Conservation (phyloP, 2,888 invertebrate genomes). For the Himalopsyche anomala region DNA sequence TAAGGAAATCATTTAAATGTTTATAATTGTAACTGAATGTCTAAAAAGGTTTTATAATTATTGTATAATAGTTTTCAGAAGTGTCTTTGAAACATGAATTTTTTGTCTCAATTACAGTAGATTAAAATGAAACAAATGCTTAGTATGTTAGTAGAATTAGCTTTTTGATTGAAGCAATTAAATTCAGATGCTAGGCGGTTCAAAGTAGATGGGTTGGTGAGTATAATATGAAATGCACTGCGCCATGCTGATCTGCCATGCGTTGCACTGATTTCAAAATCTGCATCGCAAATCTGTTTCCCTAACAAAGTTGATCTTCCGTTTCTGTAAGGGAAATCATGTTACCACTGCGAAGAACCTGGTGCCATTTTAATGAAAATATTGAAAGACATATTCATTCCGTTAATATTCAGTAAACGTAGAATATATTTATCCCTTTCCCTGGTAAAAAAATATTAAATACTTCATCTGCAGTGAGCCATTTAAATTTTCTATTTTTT, state of each 20-base stretch:
- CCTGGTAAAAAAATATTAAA: too few species aligned
- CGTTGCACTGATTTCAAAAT: not conserved
- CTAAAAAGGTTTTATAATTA: too few species aligned
- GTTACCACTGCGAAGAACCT: not conserved
- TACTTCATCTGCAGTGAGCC: too few species aligned
- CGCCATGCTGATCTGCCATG: not conserved
- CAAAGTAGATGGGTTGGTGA: not conserved
- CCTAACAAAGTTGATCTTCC: not conserved
- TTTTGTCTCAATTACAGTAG: not conserved
- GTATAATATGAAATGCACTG: not conserved
- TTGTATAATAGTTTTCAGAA: too few species aligned
- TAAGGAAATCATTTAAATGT: too few species aligned
- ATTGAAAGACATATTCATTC: too few species aligned
- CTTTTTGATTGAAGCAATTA: constrained; percentile 8
- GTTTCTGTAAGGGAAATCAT: not conserved
- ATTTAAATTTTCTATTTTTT: too few species aligned
- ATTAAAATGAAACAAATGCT: not conserved
- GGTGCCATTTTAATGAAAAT: too few species aligned
- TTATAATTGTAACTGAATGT: too few species aligned
- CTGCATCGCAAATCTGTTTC: constrained; percentile 13
- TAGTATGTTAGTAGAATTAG: not conserved
- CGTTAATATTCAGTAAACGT: too few species aligned
- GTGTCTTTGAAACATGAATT: too few species aligned
- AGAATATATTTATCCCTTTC: too few species aligned
- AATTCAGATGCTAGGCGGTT: not conserved